Evolutionary conservation across 2,113 vertebrate species (phyloP).

Genomic region (Amblyornis subalaris): DNA sequence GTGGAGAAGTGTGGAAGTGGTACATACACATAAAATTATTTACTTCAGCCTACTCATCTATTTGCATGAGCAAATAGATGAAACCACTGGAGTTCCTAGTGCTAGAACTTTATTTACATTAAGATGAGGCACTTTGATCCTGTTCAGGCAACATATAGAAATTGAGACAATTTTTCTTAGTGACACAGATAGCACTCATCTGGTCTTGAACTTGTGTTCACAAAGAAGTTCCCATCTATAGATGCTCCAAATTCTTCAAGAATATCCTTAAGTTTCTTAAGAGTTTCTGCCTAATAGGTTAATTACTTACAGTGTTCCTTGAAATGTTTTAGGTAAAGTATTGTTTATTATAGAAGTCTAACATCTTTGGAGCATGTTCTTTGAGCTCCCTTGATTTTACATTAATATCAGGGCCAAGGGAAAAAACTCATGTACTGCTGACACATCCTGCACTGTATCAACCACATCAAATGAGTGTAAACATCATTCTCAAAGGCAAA

Average conservation of each 20-base stretch:
- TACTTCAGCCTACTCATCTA: not conserved
- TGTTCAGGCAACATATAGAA: not conserved
- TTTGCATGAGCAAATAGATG: not conserved
- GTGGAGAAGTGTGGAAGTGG: not conserved
- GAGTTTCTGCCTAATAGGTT: not conserved
- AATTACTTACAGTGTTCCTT: not conserved
- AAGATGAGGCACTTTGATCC: not conserved
- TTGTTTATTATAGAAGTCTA: not conserved
- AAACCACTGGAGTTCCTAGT: not conserved
- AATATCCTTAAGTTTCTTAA: not conserved
- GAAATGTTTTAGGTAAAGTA: not conserved
- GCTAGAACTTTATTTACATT: not conserved
- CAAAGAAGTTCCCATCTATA: not conserved
- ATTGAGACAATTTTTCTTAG: not conserved
- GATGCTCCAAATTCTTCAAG: not conserved
- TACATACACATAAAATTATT: not conserved
- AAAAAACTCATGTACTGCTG: not conserved
- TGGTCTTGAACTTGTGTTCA: not conserved
- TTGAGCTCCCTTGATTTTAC: not conserved
- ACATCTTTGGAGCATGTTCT: not conserved
- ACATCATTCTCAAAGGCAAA: not conserved
- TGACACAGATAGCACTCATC: not conserved
- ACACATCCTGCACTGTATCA: not conserved
- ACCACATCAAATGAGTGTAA: not conserved
- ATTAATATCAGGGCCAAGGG: not conserved